phyloP scores from a whole-genome alignment of 2,113 vertebrate species.

The Upupa epops region DNA sequence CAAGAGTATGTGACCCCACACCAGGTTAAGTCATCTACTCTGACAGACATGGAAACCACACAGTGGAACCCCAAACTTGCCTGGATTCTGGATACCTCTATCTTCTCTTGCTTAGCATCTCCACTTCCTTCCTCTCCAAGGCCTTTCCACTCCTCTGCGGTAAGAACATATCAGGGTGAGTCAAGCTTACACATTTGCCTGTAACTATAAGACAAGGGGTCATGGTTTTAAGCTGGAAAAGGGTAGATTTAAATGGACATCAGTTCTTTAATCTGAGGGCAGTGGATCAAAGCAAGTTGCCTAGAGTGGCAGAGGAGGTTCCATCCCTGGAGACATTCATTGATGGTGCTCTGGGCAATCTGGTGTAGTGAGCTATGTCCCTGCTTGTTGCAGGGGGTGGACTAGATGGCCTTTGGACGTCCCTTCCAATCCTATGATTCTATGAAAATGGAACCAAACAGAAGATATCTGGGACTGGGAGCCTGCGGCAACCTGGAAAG shows the following conservation, averaged over 20 bases:
- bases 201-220: no score
- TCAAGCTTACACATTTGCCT: not conserved
- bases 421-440: no score
- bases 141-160: not conserved
- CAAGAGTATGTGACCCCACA: not conserved
- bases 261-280: no score
- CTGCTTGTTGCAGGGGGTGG: no score
- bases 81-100: fast-evolving
- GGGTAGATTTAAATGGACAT: no score
- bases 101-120: not conserved
- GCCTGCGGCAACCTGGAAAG: not conserved
- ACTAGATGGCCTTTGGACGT: no score
- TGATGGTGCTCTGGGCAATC: no score
- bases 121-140: not conserved
- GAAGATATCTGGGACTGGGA: not conserved
- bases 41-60: not conserved
- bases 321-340: no score
- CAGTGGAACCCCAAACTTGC: not conserved
- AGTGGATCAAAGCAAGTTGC: no score
- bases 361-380: no score
- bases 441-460: not conserved
- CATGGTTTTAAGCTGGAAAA: no score
- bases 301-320: no score
- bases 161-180: not conserved
- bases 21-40: not conserved